Conservation (phyloP, 1,140 invertebrate genomes). For the Drosophila sechellia region DNA sequence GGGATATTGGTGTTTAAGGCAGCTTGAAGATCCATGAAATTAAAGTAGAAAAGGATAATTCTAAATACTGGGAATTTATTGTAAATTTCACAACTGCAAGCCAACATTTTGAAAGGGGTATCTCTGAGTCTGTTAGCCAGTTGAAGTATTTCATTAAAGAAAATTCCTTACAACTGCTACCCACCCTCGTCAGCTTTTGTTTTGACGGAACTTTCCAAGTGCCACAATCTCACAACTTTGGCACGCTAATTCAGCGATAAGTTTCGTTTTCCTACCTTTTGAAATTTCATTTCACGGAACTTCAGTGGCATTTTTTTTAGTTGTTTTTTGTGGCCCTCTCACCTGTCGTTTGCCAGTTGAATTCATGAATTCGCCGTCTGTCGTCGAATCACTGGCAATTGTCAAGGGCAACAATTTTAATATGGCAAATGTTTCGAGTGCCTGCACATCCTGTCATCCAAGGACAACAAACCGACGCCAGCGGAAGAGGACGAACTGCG, state of each 20-base stretch:
- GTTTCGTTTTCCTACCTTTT: slow-evolving; percentile 13
- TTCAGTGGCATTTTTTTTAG: background rate
- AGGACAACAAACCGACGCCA: slow-evolving; percentile 25
- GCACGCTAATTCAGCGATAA: slow-evolving; percentile 69
- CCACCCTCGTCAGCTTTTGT: slow-evolving; percentile 22
- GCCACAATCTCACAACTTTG: slow-evolving; percentile 55
- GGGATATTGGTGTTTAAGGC: slow-evolving; percentile 4
- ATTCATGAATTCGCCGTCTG: slow-evolving; percentile 48
- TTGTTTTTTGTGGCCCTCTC: slow-evolving; percentile 17
- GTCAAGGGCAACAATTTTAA: slow-evolving; percentile 68
- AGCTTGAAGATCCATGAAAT: background rate
- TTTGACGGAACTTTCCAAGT: slow-evolving; percentile 33
- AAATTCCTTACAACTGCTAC: slow-evolving; percentile 11
- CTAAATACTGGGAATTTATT: background rate
- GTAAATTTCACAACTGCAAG: background rate
- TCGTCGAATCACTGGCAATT: slow-evolving; percentile 53
- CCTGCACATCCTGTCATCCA: slow-evolving; percentile 40
- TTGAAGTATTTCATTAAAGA: slow-evolving; percentile 17
- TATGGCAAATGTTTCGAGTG: slow-evolving; percentile 67
- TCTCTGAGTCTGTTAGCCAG: background rate
- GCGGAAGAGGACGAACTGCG: slow-evolving; percentile 9
- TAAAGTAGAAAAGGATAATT: background rate
- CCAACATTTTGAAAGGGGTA: background rate
- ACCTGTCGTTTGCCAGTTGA: slow-evolving; percentile 40
- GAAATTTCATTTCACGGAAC: slow-evolving; percentile 58